Conservation (phyloP, 2,113 vertebrate species). For the Perca flavescens region DNA sequence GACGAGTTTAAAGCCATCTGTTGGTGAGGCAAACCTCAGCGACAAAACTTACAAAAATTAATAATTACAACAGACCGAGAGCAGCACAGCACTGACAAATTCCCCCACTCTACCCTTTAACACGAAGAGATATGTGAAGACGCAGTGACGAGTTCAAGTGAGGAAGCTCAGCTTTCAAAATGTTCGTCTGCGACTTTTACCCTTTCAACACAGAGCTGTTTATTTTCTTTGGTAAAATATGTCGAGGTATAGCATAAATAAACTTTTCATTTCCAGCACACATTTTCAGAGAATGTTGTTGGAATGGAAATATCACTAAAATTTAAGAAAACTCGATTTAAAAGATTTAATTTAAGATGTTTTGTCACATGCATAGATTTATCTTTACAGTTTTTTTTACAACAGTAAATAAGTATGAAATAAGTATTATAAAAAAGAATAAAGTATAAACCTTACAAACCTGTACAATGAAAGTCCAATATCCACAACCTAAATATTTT, state of each 20-base stretch:
- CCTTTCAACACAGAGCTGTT: conserved; percentile 13
- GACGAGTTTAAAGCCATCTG: conserved; percentile 61
- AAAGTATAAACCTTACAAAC: too few species aligned
- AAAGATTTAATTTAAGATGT: neutral
- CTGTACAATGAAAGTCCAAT: neutral
- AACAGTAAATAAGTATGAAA: neutral
- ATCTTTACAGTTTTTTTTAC: neutral
- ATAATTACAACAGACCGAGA: conserved; percentile 38
- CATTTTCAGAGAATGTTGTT: neutral
- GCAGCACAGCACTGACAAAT: conserved; percentile 21
- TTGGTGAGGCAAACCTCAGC: conserved; percentile 39
- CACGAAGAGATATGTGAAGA: conserved; percentile 34
- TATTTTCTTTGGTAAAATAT: conserved; percentile 15
- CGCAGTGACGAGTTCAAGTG: conserved; percentile 33
- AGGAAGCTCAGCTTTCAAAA: conserved; percentile 11
- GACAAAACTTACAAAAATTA: conserved; percentile 55
- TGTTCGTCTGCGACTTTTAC: conserved; percentile 11
- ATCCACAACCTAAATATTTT: neutral
- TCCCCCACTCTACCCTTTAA: conserved; percentile 8
- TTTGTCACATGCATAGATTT: neutral
- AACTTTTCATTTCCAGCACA: neutral
- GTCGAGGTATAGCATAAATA: neutral
- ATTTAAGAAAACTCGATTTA: neutral
- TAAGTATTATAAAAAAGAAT: neutral
- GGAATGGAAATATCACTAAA: neutral